These are phyloP conservation scores for Ferrisia virgata DNA, from an alignment of 2,888 invertebrate species.

Conservation along the genomic window DNA sequence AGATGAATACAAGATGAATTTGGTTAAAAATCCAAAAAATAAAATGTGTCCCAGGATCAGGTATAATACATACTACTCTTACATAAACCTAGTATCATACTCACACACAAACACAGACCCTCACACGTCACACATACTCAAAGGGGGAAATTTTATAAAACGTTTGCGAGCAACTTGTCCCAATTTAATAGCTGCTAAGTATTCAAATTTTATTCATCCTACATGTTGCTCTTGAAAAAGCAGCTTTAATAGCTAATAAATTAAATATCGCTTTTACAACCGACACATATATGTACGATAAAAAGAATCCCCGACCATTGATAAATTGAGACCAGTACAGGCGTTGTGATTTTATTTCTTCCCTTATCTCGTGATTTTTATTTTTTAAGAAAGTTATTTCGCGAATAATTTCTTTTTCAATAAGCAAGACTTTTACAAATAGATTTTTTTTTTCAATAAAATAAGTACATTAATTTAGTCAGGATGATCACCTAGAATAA, in stretches of 20 bases:
- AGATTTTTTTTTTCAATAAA: no score
- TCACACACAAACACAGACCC: no score
- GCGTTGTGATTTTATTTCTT: neutral
- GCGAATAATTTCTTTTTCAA: no score
- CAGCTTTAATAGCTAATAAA: slow-evolving; percentile 19
- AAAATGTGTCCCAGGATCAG: no score
- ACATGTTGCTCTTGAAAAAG: slow-evolving; percentile 31
- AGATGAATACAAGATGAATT: no score
- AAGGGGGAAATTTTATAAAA: slow-evolving; percentile 22
- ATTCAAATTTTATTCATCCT: slow-evolving; percentile 33
- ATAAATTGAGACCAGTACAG: slow-evolving; percentile 6
- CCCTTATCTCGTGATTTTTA: neutral
- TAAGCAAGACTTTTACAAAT: no score
- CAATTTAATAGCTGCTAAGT: slow-evolving; percentile 27
- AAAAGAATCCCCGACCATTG: neutral
- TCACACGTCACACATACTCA: neutral
- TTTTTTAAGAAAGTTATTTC: neutral
- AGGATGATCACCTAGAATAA: no score
- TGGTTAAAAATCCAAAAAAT: no score
- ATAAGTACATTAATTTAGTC: no score
- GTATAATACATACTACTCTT: no score
- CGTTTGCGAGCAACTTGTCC: slow-evolving; percentile 18
- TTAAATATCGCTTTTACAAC: slow-evolving; percentile 27
- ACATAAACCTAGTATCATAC: no score
- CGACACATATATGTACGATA: neutral